phyloP scores from a whole-genome alignment of 1,140 invertebrate species.

The Drosophila pseudoananassae region DNA sequence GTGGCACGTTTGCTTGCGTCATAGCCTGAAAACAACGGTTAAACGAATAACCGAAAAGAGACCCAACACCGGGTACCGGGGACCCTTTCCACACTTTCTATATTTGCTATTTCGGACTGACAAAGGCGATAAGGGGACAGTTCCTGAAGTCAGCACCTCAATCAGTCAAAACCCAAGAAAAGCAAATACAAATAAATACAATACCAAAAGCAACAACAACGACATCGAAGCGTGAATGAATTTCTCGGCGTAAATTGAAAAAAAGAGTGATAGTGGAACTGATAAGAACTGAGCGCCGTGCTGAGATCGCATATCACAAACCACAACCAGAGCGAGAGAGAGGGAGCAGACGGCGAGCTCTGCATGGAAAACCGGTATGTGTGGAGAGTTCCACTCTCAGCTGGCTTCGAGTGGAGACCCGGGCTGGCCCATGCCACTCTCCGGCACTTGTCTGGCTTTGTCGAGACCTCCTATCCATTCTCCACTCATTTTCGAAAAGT shows the following conservation, averaged over 20 bases:
- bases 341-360: neutral
- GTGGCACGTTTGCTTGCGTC: slow-evolving; percentile 39
- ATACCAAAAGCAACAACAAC: slow-evolving; percentile 50
- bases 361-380: slow-evolving; percentile 52
- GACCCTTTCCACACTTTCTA: slow-evolving; percentile 12
- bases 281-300: slow-evolving; percentile 65
- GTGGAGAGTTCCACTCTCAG: slow-evolving; percentile 53
- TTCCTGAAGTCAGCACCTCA: slow-evolving; percentile 61
- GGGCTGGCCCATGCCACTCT: slow-evolving; percentile 10
- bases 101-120: slow-evolving; percentile 47
- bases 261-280: slow-evolving; percentile 69
- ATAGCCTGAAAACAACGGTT: slow-evolving; percentile 5
- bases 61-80: neutral
- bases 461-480: neutral
- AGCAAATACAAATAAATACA: slow-evolving; percentile 54
- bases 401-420: slow-evolving; percentile 29
- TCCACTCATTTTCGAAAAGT: slow-evolving; percentile 62
- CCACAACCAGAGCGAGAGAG: neutral
- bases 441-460: slow-evolving; percentile 72
- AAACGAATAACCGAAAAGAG: neutral
- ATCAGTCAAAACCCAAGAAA: slow-evolving; percentile 69
- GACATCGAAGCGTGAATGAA: slow-evolving; percentile 72
- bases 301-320: slow-evolving; percentile 60
- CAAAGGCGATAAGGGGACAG: slow-evolving; percentile 49
- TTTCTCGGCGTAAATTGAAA: slow-evolving; percentile 74